phyloP scores from a whole-genome alignment of 2,888 invertebrate species.

The Hirtodrosophila duncani region DNA sequence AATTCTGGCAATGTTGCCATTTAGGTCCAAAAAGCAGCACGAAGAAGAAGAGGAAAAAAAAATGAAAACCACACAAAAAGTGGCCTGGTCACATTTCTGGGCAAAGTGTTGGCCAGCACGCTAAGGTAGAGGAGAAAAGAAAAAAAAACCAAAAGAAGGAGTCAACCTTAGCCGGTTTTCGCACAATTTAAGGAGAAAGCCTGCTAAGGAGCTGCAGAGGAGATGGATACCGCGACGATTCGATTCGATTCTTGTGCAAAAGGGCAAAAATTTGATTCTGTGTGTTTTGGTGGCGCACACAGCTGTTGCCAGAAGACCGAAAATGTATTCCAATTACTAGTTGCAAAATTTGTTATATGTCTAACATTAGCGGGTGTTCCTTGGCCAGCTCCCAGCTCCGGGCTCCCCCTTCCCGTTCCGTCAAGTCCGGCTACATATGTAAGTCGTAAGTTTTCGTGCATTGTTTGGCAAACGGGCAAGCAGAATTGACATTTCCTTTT shows the following conservation, averaged over 20 bases:
- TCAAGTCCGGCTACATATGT: neutral
- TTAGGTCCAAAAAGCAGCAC: constrained; percentile 36
- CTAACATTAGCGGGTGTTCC: constrained; percentile 54
- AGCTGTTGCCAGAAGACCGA: too few species aligned
- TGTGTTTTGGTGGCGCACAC: too few species aligned
- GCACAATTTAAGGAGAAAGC: constrained; percentile 54
- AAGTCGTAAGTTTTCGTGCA: constrained; percentile 42
- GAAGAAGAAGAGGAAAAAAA: constrained; percentile 6
- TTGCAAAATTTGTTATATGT: constrained; percentile 59
- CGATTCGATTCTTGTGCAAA: too few species aligned
- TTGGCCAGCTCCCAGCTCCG: neutral
- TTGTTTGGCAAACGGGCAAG: constrained; percentile 68
- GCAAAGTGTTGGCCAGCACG: constrained; percentile 67
- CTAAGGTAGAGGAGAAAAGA: too few species aligned
- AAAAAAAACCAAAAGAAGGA: too few species aligned
- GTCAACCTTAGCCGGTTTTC: constrained; percentile 38
- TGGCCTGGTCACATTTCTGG: constrained; percentile 70
- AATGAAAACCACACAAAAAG: constrained; percentile 32
- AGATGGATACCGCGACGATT: too few species aligned
- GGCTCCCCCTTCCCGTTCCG: neutral
- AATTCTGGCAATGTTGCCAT: constrained; percentile 62
- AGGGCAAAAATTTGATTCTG: constrained; percentile 27
- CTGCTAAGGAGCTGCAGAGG: constrained; percentile 37
- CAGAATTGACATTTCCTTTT: constrained; percentile 73
- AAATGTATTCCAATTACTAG: constrained; percentile 12